Percentiles rank a stretch among this genome's conserved stretches.
These are phyloP conservation scores for Melanerpes formicivorus DNA, from an alignment of 2,113 vertebrate species.

Conservation along the genomic window DNA sequence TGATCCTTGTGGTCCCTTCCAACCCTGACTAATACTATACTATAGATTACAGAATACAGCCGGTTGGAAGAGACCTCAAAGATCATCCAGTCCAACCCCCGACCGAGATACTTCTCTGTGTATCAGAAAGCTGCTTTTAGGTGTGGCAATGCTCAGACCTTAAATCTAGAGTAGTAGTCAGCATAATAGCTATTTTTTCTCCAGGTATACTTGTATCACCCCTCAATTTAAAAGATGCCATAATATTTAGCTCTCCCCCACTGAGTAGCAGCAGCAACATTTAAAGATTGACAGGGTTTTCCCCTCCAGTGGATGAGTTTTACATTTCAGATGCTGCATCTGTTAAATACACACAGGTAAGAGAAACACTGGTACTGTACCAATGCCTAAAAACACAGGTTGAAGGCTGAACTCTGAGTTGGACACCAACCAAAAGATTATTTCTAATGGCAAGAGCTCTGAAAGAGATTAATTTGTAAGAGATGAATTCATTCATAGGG, in stretches of 20 bases:
- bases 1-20: too few species aligned
- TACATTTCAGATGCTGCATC: background rate
- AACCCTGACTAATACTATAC: too few species aligned
- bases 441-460: background rate
- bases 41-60: too few species aligned
- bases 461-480: too few species aligned
- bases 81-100: too few species aligned
- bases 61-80: too few species aligned
- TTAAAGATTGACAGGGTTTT: background rate
- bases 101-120: rapidly evolving
- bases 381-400: background rate
- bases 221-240: background rate
- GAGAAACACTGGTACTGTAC: background rate
- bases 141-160: background rate
- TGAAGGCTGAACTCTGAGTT: background rate
- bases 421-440: background rate
- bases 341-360: background rate
- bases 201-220: background rate
- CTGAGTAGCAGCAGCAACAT: background rate
- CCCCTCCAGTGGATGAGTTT: background rate
- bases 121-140: background rate
- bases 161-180: background rate
- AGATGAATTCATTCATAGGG: background rate
- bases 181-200: background rate
- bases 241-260: background rate